These are phyloP conservation scores for Porites australiensis DNA, from an alignment of 64 coral and sea anemone genomes.

Conservation along the genomic window DNA sequence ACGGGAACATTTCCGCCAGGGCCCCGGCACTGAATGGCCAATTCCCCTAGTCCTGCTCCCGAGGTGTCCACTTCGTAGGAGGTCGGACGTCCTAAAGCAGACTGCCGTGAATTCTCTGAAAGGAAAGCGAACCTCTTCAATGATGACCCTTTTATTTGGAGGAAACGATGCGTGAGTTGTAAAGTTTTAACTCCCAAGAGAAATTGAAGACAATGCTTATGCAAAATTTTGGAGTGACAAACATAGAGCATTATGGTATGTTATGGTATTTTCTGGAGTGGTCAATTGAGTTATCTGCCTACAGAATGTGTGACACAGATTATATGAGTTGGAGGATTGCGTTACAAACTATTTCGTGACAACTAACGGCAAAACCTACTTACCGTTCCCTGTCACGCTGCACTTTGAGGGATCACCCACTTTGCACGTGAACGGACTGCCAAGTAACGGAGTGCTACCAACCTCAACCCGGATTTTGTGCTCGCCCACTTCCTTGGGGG, in stretches of 20 bases:
- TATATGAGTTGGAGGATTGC: not conserved
- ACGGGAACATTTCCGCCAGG: conserved; percentile 82
- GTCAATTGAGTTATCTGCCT: not conserved
- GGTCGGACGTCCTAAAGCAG: conserved; percentile 64
- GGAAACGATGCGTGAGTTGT: not conserved
- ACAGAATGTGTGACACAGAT: not conserved
- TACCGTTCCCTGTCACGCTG: conserved; percentile 56
- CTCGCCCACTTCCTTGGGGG: conserved; percentile 86
- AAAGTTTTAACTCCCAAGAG: not conserved
- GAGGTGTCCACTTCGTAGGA: conserved; percentile 83
- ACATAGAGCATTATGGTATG: not conserved
- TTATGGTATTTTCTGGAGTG: too few species aligned
- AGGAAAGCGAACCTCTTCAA: not conserved
- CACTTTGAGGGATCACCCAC: conserved; percentile 89
- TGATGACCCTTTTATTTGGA: not conserved
- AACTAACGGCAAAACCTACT: not conserved
- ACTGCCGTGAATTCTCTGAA: conserved; percentile 49
- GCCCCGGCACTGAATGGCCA: conserved; percentile 82
- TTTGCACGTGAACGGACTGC: conserved; percentile 85
- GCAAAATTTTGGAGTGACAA: not conserved
- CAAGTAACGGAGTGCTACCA: conserved; percentile 77
- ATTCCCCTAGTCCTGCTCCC: conserved; percentile 82
- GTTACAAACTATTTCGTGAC: not conserved
- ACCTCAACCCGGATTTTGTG: conserved; percentile 82
- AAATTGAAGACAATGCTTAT: not conserved